Base-by-base conservation (phyloP, 2,113 vertebrate genomes). In the Ahaetulla prasina region DNA sequence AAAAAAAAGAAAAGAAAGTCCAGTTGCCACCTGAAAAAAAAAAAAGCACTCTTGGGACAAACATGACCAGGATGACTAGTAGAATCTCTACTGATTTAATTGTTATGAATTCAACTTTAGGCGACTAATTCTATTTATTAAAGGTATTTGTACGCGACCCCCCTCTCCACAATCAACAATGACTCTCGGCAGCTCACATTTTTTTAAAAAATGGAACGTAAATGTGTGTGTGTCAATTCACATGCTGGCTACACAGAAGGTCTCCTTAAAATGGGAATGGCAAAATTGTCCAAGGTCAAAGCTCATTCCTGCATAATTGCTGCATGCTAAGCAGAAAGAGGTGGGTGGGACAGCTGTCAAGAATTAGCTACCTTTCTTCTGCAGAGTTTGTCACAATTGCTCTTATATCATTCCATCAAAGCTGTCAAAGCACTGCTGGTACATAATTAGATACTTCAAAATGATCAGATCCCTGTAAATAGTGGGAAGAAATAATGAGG, bases 361-460 rank as follows among this genome's bases (percentile, higher is more conserved):
- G 50, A 95, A 91, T 88, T 74, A 93, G 55, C 39, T 93, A 8
- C 25, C 55, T 50, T 95, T 91, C 39, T 23, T 91, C 43, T 20
- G 2, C 27, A 27, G 88, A 1, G 53, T 85, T 90, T 63, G 2
- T 93, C 90, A 53, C 57, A 86, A 74, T 0, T 3, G 10, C 68
- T 63, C 4, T 89, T 74, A 60, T 53, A 91, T 93, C 85, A 63
- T 92, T 80, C 57, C 49, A 93, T 63, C 87, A 94, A 89, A 94
- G 94, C 43, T 93, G 53, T 91, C 50, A 87, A 90, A 35, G 90
- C 90, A 92, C 85, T 39, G 84, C 93, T 35, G 84, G 50, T 1
- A 60, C 52, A 2, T 89, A 57, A 94, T 89, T 60, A 88, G 85
- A 45, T 84, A 60, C 84, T 49, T 43, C 93, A 87, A 57, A 93